These are phyloP conservation scores for Misgurnus mizolepis DNA, from an alignment of 2,113 vertebrate species.

Conservation along the genomic window DNA sequence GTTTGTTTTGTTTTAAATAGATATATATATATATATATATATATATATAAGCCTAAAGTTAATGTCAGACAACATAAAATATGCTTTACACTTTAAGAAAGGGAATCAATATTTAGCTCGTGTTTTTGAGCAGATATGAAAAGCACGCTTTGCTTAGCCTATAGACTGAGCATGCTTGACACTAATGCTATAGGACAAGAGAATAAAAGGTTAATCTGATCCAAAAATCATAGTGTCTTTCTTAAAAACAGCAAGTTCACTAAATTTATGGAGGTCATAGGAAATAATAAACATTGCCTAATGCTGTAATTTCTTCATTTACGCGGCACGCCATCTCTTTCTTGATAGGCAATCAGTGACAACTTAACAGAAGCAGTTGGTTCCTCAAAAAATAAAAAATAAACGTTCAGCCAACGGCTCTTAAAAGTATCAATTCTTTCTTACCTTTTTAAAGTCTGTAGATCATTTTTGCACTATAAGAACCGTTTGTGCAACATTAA, in stretches of 20 bases:
- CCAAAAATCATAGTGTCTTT: slow-evolving; percentile 38
- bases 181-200: slow-evolving; percentile 44
- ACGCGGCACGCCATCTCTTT: background rate
- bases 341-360: background rate
- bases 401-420: no score
- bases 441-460: no score
- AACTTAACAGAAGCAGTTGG: no score
- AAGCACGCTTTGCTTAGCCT: background rate
- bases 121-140: slow-evolving; percentile 18
- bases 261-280: slow-evolving; percentile 34
- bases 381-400: no score
- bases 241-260: slow-evolving; percentile 21
- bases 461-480: no score
- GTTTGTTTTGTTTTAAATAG: no score
- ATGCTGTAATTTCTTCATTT: no score
- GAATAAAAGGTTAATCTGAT: slow-evolving; percentile 34
- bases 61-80: background rate
- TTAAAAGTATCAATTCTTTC: no score
- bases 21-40: no score
- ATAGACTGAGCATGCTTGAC: slow-evolving; percentile 28
- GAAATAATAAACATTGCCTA: slow-evolving; percentile 10
- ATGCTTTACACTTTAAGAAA: background rate
- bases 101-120: background rate
- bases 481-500: no score
- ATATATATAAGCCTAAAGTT: background rate